Base-by-base conservation (phyloP, 2,888 invertebrate species). In the Pocota personata region DNA sequence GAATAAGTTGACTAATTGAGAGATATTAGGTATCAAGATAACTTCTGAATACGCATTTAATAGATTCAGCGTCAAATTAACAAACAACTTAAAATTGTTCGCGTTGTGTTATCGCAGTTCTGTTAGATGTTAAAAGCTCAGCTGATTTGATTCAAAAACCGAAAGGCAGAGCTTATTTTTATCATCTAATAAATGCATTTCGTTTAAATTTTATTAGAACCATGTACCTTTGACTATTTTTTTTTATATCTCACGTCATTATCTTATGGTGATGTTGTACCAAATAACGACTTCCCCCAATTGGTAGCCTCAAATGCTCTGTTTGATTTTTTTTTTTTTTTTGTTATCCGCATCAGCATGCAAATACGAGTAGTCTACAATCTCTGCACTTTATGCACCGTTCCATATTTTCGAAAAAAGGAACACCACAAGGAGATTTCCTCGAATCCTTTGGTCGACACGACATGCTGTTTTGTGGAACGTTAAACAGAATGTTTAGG, bases 401-500 rank as follows among this genome's bases (percentile, higher is more conserved):
- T 67, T 58, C 82, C 30, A 37, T 12, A n/a, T 46, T 43, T 62
- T 37, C 2, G n/a, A 27, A 67, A 52, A 46, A 14, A 27, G 14
- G 8, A 32, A 10, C 43, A 46, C 0, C 32, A 3, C 40, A 40
- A 40, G 43, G 35, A 32, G 14, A 40, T 16, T n/a, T 52, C 37
- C 19, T 48, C 7, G 30, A 64, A 52, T 66, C 67, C 48, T 60
- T 69, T 57, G 40, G 58, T 55, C 50, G 66, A 46, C 35, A 60
- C 50, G 66, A 46, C 35, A 60, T 66, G 27, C 78, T 72, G 46
- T 60, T 48, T 40, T 30, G 66, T 43, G 37, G 14, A 67, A 73
- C 46, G 73, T 78, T 83, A 78, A 83, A 66, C 78, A 78, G 72
- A 78, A 83, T 83, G 67, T 67, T 83, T 83, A 69, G 82, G 60